Percentiles rank a stretch among this genome's conserved stretches.
phyloP scores from a whole-genome alignment of 2,797 vertebrate genomes.

The Sebastiscus albofasciatus region DNA sequence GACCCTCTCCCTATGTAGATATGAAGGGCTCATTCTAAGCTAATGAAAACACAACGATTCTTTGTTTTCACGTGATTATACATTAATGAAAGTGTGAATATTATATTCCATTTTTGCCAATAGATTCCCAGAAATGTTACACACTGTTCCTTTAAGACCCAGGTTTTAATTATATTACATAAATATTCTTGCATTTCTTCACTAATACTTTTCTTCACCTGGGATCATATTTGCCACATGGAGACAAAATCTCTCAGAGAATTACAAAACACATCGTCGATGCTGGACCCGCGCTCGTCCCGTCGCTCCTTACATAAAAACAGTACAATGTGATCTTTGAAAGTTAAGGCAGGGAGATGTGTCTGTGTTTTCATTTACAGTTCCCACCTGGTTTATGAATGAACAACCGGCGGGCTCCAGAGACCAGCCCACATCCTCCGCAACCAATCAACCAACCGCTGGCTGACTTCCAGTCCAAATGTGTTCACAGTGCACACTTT shows the following conservation, averaged over 20 bases:
- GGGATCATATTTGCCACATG: neutral
- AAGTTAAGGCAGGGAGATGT: slow-evolving; percentile 59
- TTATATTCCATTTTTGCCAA: too few species aligned
- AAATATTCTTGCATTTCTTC: neutral
- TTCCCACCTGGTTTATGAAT: slow-evolving; percentile 82
- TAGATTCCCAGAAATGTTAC: too few species aligned
- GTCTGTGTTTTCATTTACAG: slow-evolving; percentile 79
- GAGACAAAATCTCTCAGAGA: neutral
- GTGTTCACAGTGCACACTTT: slow-evolving; percentile 67
- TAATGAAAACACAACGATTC: too few species aligned
- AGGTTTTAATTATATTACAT: neutral
- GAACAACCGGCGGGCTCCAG: slow-evolving; percentile 76
- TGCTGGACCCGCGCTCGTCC: slow-evolving; percentile 16
- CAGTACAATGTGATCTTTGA: slow-evolving; percentile 75
- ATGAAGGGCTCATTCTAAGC: too few species aligned
- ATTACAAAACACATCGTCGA: slow-evolving; percentile 3
- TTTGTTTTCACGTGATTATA: too few species aligned
- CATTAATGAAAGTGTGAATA: too few species aligned
- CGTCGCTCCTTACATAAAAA: slow-evolving; percentile 45
- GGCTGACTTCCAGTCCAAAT: slow-evolving; percentile 77
- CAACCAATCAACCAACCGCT: slow-evolving; percentile 68
- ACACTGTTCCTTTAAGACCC: neutral
- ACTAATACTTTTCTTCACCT: neutral
- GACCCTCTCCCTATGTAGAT: too few species aligned
- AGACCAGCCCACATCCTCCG: slow-evolving; percentile 78